Percentiles rank a stretch among this genome's conserved stretches.
Evolutionary conservation across 2,113 vertebrate genomes (phyloP).

Genomic region (Oophaga pumilio): DNA sequence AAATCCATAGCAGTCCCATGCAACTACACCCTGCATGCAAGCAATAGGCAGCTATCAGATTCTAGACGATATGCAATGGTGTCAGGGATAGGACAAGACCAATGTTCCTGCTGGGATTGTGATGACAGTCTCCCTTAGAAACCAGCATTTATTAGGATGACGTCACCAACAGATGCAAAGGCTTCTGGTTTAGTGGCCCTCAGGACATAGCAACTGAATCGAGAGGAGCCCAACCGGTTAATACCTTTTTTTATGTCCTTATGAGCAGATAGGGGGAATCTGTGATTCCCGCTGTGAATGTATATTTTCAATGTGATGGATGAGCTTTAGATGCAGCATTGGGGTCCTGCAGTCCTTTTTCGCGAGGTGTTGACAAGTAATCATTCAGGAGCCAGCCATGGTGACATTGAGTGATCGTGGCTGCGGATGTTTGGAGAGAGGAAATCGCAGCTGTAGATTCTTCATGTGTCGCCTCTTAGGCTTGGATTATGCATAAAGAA

Average conservation of each 20-base stretch:
- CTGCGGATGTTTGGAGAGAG: conserved; percentile 16
- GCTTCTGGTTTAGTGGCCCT: conserved; percentile 21
- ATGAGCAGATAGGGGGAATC: conserved; percentile 52
- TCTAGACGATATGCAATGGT: conserved; percentile 31
- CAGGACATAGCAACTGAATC: conserved; percentile 31
- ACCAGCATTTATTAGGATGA: conserved; percentile 32
- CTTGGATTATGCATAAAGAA: neutral
- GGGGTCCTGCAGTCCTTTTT: conserved; percentile 28
- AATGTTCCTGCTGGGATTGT: neutral
- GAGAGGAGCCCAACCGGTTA: conserved; percentile 47
- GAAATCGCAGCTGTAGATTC: conserved; percentile 3
- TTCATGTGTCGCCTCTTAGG: conserved; percentile 1
- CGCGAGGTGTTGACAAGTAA: conserved; percentile 38
- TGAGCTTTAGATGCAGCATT: conserved; percentile 29
- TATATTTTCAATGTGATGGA: conserved; percentile 48
- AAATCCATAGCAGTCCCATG: neutral
- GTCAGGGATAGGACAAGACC: neutral
- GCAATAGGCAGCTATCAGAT: conserved; percentile 27
- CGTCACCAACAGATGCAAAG: conserved; percentile 31
- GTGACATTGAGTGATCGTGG: conserved; percentile 31
- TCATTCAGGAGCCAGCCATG: conserved; percentile 38
- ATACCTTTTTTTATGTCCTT: conserved; percentile 42
- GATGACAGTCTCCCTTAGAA: conserved; percentile 28
- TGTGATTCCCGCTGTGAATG: conserved; percentile 36
- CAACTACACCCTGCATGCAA: neutral